Evolutionary conservation across 2,888 invertebrate genomes (phyloP), one percentile per base, ranked within the genome.

Genomic region (Drosophila leonis): DNA sequence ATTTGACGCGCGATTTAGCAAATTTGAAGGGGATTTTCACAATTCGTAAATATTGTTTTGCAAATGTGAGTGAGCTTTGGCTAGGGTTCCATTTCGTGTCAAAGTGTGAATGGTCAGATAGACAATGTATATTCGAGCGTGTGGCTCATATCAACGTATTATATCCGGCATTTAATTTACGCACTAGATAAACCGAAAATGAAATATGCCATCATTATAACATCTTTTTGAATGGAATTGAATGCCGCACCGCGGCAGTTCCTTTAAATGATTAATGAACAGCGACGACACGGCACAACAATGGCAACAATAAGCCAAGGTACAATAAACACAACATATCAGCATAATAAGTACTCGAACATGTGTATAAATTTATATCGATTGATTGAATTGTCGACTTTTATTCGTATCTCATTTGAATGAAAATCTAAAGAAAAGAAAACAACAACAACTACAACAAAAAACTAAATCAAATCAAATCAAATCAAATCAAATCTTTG

Each of bases 221-320:
- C 18, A 71, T 67, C 13, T 75, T 51, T 69, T 75, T 61, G 55
- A 60, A 24, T 44, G 64, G 60, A 54, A 51, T 63, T 68, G 76
- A 79, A 79, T 79, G 79, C 64, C 64, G 49, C 39, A n/a, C 56
- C 55, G 54, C 69, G 44, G 60, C 74, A 73, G 83, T 86, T 84
- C 76, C 76, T 82, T 73, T 70, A 51, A 67, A 73, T 82, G 84
- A 85, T 85, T 85, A 87, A 85, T 85, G 87, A 71, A 69, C 59
- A 57, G 68, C 68, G 74, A 74, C 66, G 66, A 68, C 74, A 24
- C 4, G 31, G 52, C 54, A 39, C 37, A 37, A 54, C 37, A 62
- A 72, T 68, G 65, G 52, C 37, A 54, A 54, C 52, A 54, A 54
- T 39, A 44, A 57, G 20, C 52, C 55, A 59, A 70, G 55, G 29